A percentile compares a stretch with the other conserved stretches of the same genome.
phyloP scores from a whole-genome alignment of 2,888 invertebrate genomes.

The Aphrophora alni region DNA sequence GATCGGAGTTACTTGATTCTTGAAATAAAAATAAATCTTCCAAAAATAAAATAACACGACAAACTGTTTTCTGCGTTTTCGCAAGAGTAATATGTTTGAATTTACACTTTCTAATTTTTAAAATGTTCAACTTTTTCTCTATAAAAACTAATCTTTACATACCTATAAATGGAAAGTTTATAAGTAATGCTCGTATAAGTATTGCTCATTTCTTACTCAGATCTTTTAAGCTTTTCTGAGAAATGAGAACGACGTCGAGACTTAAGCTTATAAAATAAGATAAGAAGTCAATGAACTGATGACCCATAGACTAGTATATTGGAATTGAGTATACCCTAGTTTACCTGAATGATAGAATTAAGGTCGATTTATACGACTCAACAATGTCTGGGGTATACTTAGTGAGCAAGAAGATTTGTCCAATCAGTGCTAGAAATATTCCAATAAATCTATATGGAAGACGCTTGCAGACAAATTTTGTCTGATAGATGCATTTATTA shows the following conservation, averaged over 20 bases:
- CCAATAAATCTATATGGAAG: not conserved
- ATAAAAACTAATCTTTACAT: too few relatives aligned
- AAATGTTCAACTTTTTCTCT: too few relatives aligned
- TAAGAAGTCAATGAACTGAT: not conserved
- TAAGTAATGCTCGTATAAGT: too few relatives aligned
- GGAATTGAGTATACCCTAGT: not conserved
- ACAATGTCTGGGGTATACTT: not conserved
- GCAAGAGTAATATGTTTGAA: too few relatives aligned
- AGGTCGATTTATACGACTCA: not conserved
- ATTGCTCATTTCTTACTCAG: not conserved
- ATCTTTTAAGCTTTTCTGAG: not conserved
- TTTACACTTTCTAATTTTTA: too few relatives aligned
- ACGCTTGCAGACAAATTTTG: too few relatives aligned
- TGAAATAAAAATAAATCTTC: too few relatives aligned
- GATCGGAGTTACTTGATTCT: too few relatives aligned
- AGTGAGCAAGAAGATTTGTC: not conserved
- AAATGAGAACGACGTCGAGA: not conserved
- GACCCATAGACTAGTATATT: slow-evolving; percentile 1
- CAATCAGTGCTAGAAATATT: not conserved
- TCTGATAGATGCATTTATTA: too few relatives aligned
- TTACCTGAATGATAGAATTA: not conserved
- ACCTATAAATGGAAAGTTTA: too few relatives aligned
- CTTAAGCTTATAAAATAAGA: not conserved
- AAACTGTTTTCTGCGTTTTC: too few relatives aligned
- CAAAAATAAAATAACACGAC: too few relatives aligned